A percentile compares a stretch with the other conserved stretches of the same genome.
phyloP scores from a whole-genome alignment of 64 coral and sea anemone genomes.

The Astreopora myriophthalma region DNA sequence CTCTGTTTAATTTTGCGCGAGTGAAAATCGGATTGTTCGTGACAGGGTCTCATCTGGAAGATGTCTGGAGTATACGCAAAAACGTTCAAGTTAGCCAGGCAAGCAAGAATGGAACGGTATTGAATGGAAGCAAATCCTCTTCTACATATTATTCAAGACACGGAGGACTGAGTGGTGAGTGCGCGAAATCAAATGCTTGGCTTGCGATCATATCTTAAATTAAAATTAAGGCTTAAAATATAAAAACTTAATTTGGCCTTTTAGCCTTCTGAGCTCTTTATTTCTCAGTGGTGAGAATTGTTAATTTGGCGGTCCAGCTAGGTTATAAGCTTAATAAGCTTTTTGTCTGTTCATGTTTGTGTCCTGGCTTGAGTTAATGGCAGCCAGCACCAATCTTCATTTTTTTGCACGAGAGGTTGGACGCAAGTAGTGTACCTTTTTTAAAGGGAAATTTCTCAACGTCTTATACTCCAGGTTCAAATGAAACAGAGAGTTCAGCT shows the following conservation, averaged over 20 bases:
- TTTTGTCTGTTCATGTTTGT: not conserved
- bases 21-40: constrained; percentile 18
- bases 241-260: not conserved
- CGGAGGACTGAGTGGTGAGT: constrained; percentile 72
- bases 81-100: constrained; percentile 86
- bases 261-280: not conserved
- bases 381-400: not conserved
- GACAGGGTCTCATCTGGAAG: constrained; percentile 74
- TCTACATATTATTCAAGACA: constrained; percentile 90
- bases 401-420: not conserved
- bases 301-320: not conserved
- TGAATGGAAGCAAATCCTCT: constrained; percentile 51
- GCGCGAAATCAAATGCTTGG: too few relatives aligned
- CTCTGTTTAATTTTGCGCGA: not conserved
- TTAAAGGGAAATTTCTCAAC: not conserved
- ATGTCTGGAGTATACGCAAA: constrained; percentile 89
- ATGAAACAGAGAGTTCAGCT: constrained; percentile 2
- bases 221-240: too few relatives aligned
- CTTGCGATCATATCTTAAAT: too few relatives aligned
- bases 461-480: constrained; percentile 9
- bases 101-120: constrained; percentile 77
- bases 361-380: not conserved
- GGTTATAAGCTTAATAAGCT: not conserved
- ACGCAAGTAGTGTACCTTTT: too few relatives aligned
- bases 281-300: not conserved